Evolutionary conservation across 2,797 vertebrate genomes (phyloP).

Genomic region (Rachycentron canadum): DNA sequence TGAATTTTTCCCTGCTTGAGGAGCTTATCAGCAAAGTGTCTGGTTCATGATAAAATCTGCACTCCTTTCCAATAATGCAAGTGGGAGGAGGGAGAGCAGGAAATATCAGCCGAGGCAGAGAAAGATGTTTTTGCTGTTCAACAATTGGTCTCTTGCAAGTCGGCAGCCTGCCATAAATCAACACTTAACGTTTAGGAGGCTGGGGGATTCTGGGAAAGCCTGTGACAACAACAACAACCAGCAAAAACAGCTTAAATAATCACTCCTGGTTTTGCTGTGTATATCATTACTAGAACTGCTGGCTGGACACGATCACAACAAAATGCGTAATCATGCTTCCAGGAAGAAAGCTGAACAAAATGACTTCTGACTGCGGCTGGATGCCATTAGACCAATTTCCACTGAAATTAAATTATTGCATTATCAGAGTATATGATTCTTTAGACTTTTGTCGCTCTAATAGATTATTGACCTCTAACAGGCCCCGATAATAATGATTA

Average conservation of each 20-base stretch:
- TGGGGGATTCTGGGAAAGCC: slow-evolving; percentile 77
- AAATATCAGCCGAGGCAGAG: slow-evolving; percentile 66
- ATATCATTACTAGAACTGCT: slow-evolving; percentile 66
- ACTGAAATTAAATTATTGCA: slow-evolving; percentile 18
- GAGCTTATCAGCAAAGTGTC: slow-evolving; percentile 45
- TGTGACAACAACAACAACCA: slow-evolving; percentile 61
- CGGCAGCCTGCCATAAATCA: slow-evolving; percentile 65
- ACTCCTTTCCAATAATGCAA: slow-evolving; percentile 64
- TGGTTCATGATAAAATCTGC: slow-evolving; percentile 63
- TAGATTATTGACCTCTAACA: not conserved
- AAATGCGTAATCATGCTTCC: slow-evolving; percentile 64
- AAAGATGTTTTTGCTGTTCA: slow-evolving; percentile 60
- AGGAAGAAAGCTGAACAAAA: slow-evolving; percentile 56
- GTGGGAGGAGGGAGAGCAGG: slow-evolving; percentile 50
- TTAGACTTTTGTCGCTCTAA: not conserved
- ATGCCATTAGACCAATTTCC: slow-evolving; percentile 39
- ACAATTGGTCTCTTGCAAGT: slow-evolving; percentile 68
- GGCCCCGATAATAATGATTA: accelerated
- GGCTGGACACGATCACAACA: slow-evolving; percentile 45
- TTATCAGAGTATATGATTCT: not conserved
- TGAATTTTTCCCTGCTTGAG: slow-evolving; percentile 32
- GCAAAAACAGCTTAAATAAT: slow-evolving; percentile 61
- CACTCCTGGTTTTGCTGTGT: slow-evolving; percentile 50
- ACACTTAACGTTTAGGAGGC: slow-evolving; percentile 68
- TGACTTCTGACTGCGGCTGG: slow-evolving; percentile 32